A percentile compares a stretch with the other conserved stretches of the same genome.
Evolutionary conservation across 2,113 vertebrate species (phyloP).

Genomic region (Mus spicilegus): DNA sequence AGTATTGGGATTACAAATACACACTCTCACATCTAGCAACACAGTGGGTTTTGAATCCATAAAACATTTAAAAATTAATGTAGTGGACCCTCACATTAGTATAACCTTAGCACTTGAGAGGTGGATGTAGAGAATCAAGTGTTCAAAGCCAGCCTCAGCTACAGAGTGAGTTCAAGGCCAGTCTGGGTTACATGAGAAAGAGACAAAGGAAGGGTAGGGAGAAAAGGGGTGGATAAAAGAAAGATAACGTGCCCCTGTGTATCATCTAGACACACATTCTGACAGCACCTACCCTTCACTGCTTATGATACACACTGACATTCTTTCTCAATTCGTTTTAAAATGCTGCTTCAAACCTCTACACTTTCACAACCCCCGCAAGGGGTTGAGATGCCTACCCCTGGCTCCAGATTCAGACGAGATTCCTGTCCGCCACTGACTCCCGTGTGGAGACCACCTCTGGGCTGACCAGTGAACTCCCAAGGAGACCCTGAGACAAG

Average conservation of each 20-base stretch:
- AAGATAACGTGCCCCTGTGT: not conserved
- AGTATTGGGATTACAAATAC: not conserved
- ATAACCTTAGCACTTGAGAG: not conserved
- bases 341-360: not conserved
- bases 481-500: not conserved
- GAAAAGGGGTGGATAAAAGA: not conserved
- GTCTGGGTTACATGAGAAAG: not conserved
- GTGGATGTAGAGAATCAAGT: not conserved
- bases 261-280: not conserved
- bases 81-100: not conserved
- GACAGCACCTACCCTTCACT: not conserved
- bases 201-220: not conserved
- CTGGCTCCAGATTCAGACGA: not conserved
- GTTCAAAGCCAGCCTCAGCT: not conserved
- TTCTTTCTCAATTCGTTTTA: not conserved
- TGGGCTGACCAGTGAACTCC: not conserved
- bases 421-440: not conserved
- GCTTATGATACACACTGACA: not conserved
- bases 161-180: not conserved
- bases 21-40: not conserved
- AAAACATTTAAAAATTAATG: not conserved
- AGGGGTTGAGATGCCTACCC: not conserved
- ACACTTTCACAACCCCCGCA: not conserved
- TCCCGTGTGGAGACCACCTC: not conserved
- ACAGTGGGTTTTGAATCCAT: not conserved